phyloP scores from a whole-genome alignment of 1,140 invertebrate genomes.

The Aphaenogaster floridana region DNA sequence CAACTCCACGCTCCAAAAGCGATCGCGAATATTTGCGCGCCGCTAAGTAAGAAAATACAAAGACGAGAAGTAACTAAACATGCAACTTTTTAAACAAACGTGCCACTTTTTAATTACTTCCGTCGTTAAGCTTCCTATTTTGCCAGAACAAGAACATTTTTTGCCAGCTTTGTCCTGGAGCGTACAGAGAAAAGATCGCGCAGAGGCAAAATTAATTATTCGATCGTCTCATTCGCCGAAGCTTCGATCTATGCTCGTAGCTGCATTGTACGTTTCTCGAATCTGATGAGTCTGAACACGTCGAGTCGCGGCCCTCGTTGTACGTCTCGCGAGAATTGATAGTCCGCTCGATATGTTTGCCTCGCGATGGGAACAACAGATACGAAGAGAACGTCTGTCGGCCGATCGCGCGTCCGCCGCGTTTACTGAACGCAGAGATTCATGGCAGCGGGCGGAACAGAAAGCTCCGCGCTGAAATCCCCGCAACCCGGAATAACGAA shows the following conservation, averaged over 20 bases:
- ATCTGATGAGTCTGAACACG: conserved; percentile 6
- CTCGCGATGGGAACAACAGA: conserved; percentile 6
- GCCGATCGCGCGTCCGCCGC: conserved; percentile 1
- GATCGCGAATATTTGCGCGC: conserved; percentile 4
- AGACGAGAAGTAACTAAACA: background rate
- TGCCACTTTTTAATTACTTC: conserved; percentile 30
- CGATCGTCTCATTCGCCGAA: background rate
- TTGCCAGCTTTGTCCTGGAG: background rate
- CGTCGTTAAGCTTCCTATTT: background rate
- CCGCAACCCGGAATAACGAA: conserved; percentile 59
- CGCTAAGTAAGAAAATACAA: conserved; percentile 3
- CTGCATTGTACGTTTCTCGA: background rate
- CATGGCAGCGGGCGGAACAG: background rate
- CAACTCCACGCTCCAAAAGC: background rate
- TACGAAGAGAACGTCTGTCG: background rate
- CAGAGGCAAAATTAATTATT: background rate
- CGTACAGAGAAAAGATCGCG: background rate
- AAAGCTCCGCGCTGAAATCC: conserved; percentile 28
- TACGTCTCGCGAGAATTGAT: conserved; percentile 36
- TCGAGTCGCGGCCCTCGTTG: background rate
- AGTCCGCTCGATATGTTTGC: conserved; percentile 15
- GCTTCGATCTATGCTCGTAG: background rate
- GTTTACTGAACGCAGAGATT: conserved; percentile 37
- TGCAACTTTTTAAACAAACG: conserved; percentile 8
- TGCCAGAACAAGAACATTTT: background rate